A percentile compares a stretch with the other conserved stretches of the same genome.
Conservation (phyloP, 2,113 vertebrate species). For the Desmodus rotundus region DNA sequence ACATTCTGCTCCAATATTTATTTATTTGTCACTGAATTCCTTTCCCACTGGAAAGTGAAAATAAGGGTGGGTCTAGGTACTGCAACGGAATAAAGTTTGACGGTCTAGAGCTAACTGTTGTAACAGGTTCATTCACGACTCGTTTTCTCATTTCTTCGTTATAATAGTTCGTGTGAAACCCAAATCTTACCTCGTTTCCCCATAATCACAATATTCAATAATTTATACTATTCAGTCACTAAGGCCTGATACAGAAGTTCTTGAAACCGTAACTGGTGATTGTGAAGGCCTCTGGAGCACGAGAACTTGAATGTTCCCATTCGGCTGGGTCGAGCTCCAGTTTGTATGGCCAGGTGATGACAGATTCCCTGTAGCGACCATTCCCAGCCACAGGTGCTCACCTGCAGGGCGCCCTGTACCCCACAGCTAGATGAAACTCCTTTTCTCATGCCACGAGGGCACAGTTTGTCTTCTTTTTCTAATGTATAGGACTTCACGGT, state of each 20-base stretch:
- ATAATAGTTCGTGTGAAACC: not conserved
- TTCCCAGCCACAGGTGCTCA: not conserved
- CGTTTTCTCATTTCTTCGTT: not conserved
- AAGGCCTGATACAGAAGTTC: not conserved
- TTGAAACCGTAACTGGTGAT: not conserved
- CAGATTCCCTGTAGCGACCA: not conserved
- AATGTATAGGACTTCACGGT: not conserved
- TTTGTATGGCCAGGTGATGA: no score
- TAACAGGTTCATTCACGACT: not conserved
- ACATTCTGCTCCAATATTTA: not conserved
- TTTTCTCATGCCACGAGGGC: not conserved
- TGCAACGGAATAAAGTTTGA: not conserved
- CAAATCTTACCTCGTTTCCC: not conserved
- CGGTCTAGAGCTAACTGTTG: not conserved
- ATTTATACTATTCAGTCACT: not conserved
- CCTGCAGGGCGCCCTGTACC: not conserved
- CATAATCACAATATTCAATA: not conserved
- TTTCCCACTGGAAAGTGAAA: not conserved
- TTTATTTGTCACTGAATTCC: not conserved
- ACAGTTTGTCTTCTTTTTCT: not conserved
- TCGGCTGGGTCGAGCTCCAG: fast-evolving
- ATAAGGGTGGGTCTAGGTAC: not conserved
- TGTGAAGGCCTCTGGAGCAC: not conserved
- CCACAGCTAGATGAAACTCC: not conserved
- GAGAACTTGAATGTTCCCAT: not conserved